These are phyloP conservation scores for Oryzias javanicus DNA, from an alignment of 2,113 vertebrate species.

Conservation along the genomic window DNA sequence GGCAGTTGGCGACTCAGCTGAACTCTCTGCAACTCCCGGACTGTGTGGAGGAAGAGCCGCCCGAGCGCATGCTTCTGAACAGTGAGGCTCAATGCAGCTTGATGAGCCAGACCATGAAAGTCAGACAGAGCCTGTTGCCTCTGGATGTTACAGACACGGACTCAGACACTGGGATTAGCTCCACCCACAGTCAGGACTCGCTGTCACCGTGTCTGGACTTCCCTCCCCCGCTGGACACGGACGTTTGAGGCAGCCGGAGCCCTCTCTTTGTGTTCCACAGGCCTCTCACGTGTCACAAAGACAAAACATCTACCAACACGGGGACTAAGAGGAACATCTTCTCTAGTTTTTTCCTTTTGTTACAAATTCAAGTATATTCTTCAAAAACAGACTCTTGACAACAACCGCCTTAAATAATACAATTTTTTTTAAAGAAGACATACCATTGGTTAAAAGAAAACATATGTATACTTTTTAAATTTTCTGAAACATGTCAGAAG, in stretches of 20 bases:
- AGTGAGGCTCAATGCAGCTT: conserved; percentile 55
- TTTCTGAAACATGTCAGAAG: too few relatives aligned
- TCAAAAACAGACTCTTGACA: too few relatives aligned
- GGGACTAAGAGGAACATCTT: too few relatives aligned
- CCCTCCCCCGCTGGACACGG: conserved; percentile 69
- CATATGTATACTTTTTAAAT: too few relatives aligned
- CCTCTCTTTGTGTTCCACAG: neutral
- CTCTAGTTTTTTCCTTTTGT: neutral
- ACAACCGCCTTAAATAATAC: too few relatives aligned
- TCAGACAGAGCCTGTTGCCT: conserved; percentile 75
- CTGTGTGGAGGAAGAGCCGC: conserved; percentile 25
- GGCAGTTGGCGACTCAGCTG: conserved; percentile 84
- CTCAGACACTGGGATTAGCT: conserved; percentile 98
- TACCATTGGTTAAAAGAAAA: too few relatives aligned
- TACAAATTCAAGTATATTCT: neutral
- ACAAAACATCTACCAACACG: neutral
- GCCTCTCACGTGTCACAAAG: neutral
- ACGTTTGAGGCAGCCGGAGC: conserved; percentile 59
- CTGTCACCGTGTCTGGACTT: conserved; percentile 82
- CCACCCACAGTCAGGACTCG: conserved; percentile 95
- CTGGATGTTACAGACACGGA: conserved; percentile 89
- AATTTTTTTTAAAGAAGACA: too few relatives aligned
- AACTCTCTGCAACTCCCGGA: conserved; percentile 74
- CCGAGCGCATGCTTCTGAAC: conserved; percentile 42
- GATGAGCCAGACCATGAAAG: conserved; percentile 50